These are phyloP conservation scores for Acipenser ruthenus DNA, from an alignment of 2,797 vertebrate species.

Conservation along the genomic window DNA sequence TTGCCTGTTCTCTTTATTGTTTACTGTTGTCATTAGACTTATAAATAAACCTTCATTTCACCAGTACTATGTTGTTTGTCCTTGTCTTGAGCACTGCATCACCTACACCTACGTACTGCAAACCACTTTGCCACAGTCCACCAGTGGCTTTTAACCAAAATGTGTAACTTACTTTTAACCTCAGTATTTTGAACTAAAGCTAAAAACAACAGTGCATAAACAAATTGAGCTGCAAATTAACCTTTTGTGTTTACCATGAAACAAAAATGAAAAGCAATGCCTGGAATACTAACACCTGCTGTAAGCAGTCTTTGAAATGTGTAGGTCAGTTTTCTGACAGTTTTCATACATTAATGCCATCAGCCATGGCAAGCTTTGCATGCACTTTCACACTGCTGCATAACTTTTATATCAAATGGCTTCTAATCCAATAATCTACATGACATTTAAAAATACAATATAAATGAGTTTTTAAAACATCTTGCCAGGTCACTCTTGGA, in stretches of 20 bases:
- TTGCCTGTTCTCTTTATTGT: no score
- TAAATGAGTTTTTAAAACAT: slow-evolving; percentile 18
- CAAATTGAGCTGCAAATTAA: no score
- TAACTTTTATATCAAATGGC: slow-evolving; percentile 6
- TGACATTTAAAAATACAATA: slow-evolving; percentile 14
- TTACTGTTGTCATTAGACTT: no score
- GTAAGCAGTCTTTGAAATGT: not conserved
- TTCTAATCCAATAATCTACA: slow-evolving; percentile 15
- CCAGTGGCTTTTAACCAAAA: not conserved
- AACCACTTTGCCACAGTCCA: not conserved
- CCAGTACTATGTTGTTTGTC: no score
- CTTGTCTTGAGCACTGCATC: no score
- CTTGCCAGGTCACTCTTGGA: slow-evolving; percentile 16
- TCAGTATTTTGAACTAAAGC: no score
- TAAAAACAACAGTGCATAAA: no score
- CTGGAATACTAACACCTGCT: slow-evolving; percentile 6
- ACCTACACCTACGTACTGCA: no score
- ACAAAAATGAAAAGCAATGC: not conserved
- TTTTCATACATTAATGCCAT: not conserved
- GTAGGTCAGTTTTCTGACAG: no score
- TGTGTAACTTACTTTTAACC: no score
- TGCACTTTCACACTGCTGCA: slow-evolving; percentile 14
- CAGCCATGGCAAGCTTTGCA: not conserved
- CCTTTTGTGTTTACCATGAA: not conserved
- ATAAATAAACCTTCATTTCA: no score